phyloP scores from a whole-genome alignment of 2,888 invertebrate genomes.

The Anodontia alba region DNA sequence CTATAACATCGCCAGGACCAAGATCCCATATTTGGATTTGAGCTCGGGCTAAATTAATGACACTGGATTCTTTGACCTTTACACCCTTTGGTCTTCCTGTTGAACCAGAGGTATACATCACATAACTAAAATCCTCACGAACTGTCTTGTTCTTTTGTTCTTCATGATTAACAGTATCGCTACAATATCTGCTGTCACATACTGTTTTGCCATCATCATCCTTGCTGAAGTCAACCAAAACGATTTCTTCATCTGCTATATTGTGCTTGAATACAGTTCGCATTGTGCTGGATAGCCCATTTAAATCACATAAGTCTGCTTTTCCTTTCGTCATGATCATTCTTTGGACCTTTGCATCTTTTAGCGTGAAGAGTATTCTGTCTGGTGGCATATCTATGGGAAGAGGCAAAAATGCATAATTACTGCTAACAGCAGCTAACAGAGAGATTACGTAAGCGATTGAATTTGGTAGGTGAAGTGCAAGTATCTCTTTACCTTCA shows the following conservation, averaged over 20 bases:
- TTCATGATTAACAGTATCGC: neutral
- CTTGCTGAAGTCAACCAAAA: slow-evolving; percentile 49
- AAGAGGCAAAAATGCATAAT: slow-evolving; percentile 73
- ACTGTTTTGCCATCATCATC: neutral
- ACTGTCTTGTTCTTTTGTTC: neutral
- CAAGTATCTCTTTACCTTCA: slow-evolving; percentile 48
- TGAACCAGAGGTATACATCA: slow-evolving; percentile 95
- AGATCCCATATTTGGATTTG: slow-evolving; percentile 94
- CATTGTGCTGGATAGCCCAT: slow-evolving; percentile 38
- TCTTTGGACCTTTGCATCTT: slow-evolving; percentile 62
- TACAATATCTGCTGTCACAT: too few relatives aligned
- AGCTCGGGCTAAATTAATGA: slow-evolving; percentile 91
- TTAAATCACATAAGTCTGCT: slow-evolving; percentile 32
- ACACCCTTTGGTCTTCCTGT: slow-evolving; percentile 95
- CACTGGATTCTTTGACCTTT: slow-evolving; percentile 90
- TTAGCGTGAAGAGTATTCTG: slow-evolving; percentile 68
- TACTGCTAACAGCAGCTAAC: slow-evolving; percentile 61
- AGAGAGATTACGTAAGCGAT: slow-evolving; percentile 85
- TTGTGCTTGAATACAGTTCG: slow-evolving; percentile 32
- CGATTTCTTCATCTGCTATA: slow-evolving; percentile 36
- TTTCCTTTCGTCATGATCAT: slow-evolving; percentile 56
- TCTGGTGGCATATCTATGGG: slow-evolving; percentile 72
- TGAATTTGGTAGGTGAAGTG: slow-evolving; percentile 69
- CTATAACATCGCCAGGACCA: slow-evolving; percentile 89
- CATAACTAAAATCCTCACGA: slow-evolving; percentile 76